Conservation (phyloP, 2,888 invertebrate species). For the Cheilosia pagana region DNA sequence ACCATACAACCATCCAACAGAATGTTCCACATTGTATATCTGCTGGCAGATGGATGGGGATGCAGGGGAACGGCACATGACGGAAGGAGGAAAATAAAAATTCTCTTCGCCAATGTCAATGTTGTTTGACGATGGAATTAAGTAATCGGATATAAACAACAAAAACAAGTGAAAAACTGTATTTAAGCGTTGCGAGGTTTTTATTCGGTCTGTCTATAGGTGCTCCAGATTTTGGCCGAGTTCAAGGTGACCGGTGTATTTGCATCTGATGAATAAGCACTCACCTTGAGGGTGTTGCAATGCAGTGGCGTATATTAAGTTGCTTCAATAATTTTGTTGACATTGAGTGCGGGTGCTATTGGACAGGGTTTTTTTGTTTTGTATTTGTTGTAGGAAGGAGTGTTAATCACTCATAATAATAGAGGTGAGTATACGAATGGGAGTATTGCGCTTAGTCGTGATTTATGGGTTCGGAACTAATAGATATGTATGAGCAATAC, state of each 20-base stretch:
- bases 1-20: no score
- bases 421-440: neutral
- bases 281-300: constrained; percentile 25
- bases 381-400: no score
- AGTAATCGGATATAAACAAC: constrained; percentile 15
- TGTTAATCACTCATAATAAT: no score
- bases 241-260: constrained; percentile 23
- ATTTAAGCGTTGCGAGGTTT: neutral
- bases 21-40: neutral
- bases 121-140: constrained; percentile 23
- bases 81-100: constrained; percentile 4
- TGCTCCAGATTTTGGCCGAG: constrained; percentile 22
- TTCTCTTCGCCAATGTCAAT: constrained; percentile 15
- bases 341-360: constrained; percentile 4
- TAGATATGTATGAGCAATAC: no score
- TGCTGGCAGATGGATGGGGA: neutral
- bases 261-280: constrained; percentile 21
- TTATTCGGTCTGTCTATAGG: neutral
- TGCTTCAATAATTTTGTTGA: constrained; percentile 3
- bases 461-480: no score
- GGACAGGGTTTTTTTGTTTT: no score
- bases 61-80: neutral
- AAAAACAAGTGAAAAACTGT: neutral
- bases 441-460: neutral
- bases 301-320: constrained; percentile 12